Evolutionary conservation across 2,888 invertebrate genomes (phyloP).

Genomic region (Eilema sororculum): DNA sequence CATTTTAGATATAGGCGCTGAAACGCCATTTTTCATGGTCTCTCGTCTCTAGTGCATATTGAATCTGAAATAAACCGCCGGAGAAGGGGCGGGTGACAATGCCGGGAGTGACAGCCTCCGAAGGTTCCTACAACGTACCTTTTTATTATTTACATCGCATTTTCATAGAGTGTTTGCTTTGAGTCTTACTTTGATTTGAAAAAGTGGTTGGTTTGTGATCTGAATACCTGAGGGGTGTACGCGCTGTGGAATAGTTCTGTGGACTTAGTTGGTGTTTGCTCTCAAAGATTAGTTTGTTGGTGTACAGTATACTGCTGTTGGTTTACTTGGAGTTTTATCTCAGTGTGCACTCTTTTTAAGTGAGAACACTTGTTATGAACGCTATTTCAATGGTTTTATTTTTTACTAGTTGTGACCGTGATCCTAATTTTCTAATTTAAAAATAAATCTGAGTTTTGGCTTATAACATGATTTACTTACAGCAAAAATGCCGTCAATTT

Average conservation of each 20-base stretch:
- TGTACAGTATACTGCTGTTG: constrained; percentile 16
- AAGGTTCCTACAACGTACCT: constrained; percentile 71
- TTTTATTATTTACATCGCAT: constrained; percentile 87
- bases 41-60: constrained; percentile 81
- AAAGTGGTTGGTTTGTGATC: constrained; percentile 83
- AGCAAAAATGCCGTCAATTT: too few species aligned
- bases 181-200: constrained; percentile 85
- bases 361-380: background rate
- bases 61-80: constrained; percentile 82
- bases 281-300: constrained; percentile 25
- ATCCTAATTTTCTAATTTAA: too few species aligned
- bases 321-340: constrained; percentile 8
- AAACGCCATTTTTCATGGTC: constrained; percentile 74
- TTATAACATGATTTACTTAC: too few species aligned
- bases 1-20: constrained; percentile 46
- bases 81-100: constrained; percentile 76
- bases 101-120: constrained; percentile 76
- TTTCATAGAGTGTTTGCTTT: constrained; percentile 86
- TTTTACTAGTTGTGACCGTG: background rate
- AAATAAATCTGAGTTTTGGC: too few species aligned
- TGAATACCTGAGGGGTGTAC: constrained; percentile 70
- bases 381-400: background rate
- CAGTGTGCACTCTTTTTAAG: background rate
- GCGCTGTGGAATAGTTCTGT: constrained; percentile 31
- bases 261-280: constrained; percentile 26